A percentile compares a stretch with the other conserved stretches of the same genome.
Evolutionary conservation across 2,888 invertebrate genomes (phyloP).

Genomic region (Drosophila gaucha): DNA sequence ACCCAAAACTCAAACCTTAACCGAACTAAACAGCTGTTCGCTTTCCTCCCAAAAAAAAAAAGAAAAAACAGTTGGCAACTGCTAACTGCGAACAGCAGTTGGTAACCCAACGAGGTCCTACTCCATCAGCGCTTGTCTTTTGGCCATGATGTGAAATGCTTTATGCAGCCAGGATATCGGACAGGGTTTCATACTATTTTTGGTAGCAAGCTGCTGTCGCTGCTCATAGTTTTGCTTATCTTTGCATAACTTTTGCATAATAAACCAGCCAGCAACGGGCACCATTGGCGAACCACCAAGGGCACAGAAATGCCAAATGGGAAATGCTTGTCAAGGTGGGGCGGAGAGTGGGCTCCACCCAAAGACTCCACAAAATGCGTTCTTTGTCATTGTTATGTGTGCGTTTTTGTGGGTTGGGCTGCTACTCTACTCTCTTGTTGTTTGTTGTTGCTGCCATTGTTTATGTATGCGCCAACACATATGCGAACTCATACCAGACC

Average conservation of each 20-base stretch:
- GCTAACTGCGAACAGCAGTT: slow-evolving; percentile 20
- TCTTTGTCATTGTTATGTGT: slow-evolving; percentile 76
- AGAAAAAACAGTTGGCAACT: slow-evolving; percentile 33
- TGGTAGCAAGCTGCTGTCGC: slow-evolving; percentile 70
- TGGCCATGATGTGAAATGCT: slow-evolving; percentile 51
- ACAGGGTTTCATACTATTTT: slow-evolving; percentile 59
- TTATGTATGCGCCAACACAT: slow-evolving; percentile 79
- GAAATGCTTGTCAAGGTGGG: neutral
- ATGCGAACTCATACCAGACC: slow-evolving; percentile 55
- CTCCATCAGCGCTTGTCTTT: slow-evolving; percentile 46
- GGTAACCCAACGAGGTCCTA: slow-evolving; percentile 18
- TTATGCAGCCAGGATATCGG: slow-evolving; percentile 40
- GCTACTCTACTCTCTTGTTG: slow-evolving; percentile 12
- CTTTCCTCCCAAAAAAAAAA: slow-evolving; percentile 48
- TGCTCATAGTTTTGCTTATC: slow-evolving; percentile 80
- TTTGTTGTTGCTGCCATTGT: slow-evolving; percentile 66
- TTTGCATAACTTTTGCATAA: slow-evolving; percentile 82
- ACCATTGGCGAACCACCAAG: slow-evolving; percentile 30
- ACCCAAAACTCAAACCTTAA: slow-evolving; percentile 7
- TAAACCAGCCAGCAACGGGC: slow-evolving; percentile 70
- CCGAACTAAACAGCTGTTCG: slow-evolving; percentile 59
- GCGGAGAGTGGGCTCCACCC: neutral
- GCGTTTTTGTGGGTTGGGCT: slow-evolving; percentile 31
- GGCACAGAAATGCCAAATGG: slow-evolving; percentile 18
- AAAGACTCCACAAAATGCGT: slow-evolving; percentile 66